Evolutionary conservation across 2,888 invertebrate genomes (phyloP).

Genomic region (Conops quadrifasciatus): DNA sequence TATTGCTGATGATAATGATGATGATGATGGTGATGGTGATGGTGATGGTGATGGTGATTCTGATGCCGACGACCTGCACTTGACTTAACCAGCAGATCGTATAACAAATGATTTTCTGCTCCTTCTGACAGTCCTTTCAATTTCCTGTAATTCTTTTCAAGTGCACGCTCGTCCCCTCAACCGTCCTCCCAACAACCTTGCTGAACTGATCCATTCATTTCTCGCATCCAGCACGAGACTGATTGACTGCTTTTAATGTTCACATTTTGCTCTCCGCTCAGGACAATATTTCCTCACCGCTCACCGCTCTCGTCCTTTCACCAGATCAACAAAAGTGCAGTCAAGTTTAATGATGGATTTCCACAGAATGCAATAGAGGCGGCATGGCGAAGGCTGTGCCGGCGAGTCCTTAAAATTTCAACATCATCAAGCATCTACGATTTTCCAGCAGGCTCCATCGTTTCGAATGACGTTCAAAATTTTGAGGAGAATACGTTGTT

Average conservation of each 20-base stretch:
- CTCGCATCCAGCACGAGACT: too few relatives aligned
- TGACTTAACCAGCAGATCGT: constrained; percentile 36
- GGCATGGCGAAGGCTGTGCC: not conserved
- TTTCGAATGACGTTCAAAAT: not conserved
- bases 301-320: not conserved
- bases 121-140: constrained; percentile 41
- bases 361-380: not conserved
- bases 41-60: constrained; percentile 29
- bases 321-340: constrained; percentile 27
- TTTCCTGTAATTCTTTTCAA: constrained; percentile 22
- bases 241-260: constrained; percentile 28
- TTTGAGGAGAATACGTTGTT: not conserved
- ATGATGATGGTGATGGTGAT: constrained; percentile 10
- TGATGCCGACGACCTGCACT: constrained; percentile 38
- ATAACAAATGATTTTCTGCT: constrained; percentile 36
- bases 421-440: not conserved
- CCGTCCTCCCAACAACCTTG: not conserved
- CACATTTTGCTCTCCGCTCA: not conserved
- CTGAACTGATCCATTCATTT: constrained; percentile 7
- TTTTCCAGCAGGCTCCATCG: not conserved
- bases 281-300: constrained; percentile 27
- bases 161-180: not conserved
- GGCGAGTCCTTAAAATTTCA: constrained; percentile 12
- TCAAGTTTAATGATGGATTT: constrained; percentile 26
- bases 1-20: not conserved